phyloP scores from a whole-genome alignment of 2,888 invertebrate genomes.

The Bugula neritina region DNA sequence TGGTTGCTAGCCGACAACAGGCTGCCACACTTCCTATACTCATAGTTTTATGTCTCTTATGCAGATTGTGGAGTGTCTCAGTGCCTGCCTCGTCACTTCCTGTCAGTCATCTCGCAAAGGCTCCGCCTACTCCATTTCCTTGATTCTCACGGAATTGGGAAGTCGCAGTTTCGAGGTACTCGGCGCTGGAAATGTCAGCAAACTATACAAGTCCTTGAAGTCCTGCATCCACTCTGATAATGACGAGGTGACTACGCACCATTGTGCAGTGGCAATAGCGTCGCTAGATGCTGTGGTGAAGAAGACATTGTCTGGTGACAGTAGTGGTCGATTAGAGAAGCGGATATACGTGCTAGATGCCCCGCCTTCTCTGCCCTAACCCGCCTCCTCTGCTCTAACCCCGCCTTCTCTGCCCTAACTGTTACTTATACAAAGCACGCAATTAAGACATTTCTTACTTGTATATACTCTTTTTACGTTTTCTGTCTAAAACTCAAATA shows the following conservation, averaged over 20 bases:
- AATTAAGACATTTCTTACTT: too few species aligned
- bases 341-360: slow-evolving; percentile 10
- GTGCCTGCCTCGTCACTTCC: not conserved
- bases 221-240: not conserved
- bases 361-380: not conserved
- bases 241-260: slow-evolving; percentile 10
- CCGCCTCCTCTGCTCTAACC: too few species aligned
- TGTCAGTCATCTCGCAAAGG: slow-evolving; percentile 19
- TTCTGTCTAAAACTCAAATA: too few species aligned
- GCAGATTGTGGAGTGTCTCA: slow-evolving; percentile 15
- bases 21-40: too few species aligned
- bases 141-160: not conserved
- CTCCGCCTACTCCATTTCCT: slow-evolving; percentile 4
- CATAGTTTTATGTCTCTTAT: not conserved
- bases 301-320: not conserved
- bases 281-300: not conserved
- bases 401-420: too few species aligned
- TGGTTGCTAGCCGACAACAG: too few species aligned
- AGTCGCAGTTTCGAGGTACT: slow-evolving; percentile 12
- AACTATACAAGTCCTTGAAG: slow-evolving; percentile 2
- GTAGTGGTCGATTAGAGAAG: not conserved
- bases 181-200: not conserved
- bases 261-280: not conserved
- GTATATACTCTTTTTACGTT: too few species aligned
- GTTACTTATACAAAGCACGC: too few species aligned